Evolutionary conservation across 2,113 vertebrate genomes (phyloP).

Genomic region (sheep (Ovis aries)): ARS-UI_Ramb_v3.0 NC_056066.1:73703501-73704000

Average conservation of each 20-base stretch:
- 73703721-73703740: neutral
- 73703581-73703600: neutral
- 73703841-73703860: neutral
- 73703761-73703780: neutral
- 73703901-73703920: neutral
- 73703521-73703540: neutral
- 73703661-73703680: neutral
- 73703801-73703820: neutral
- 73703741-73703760: neutral
- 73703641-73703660: neutral
- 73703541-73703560: neutral
- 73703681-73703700: neutral
- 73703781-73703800: fast-evolving
- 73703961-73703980: neutral
- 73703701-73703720: neutral
- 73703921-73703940: neutral
- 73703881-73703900: neutral
- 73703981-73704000: neutral
- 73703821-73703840: neutral
- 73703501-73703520: neutral
- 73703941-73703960: neutral
- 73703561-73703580: neutral
- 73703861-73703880: neutral
- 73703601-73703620: neutral
- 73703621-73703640: neutral